phyloP scores from a whole-genome alignment of 2,113 vertebrate genomes.

The Spea multiplicata region DNA sequence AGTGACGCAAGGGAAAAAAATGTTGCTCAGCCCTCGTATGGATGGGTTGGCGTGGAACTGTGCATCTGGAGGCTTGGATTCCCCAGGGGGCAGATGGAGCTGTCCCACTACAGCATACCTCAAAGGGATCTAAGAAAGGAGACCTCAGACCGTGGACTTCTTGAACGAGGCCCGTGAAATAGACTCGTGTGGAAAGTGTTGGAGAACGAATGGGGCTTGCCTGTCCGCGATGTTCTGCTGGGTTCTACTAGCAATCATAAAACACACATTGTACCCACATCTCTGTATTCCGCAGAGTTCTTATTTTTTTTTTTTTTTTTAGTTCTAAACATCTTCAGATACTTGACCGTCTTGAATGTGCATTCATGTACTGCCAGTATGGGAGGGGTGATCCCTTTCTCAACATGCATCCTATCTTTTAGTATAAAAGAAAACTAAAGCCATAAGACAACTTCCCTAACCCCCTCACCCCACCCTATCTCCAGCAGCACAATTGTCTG shows the following conservation, averaged over 20 bases:
- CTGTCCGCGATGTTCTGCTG: neutral
- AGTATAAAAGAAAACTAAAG: too few relatives aligned
- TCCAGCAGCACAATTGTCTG: too few relatives aligned
- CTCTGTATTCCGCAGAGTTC: too few relatives aligned
- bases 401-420: too few relatives aligned
- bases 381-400: neutral
- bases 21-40: conserved; percentile 17
- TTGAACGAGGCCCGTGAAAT: neutral
- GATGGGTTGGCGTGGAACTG: conserved; percentile 35
- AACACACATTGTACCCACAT: neutral
- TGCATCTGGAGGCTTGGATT: conserved; percentile 25
- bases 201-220: neutral
- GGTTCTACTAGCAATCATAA: conserved; percentile 13
- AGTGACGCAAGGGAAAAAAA: conserved; percentile 27
- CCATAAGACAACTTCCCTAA: neutral
- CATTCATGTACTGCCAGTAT: neutral
- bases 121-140: conserved; percentile 35
- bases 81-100: conserved; percentile 40
- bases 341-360: conserved; percentile 3
- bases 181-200: neutral
- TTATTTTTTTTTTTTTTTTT: too few relatives aligned
- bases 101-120: conserved; percentile 40
- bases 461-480: neutral
- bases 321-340: neutral
- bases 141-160: conserved; percentile 25